Percentiles rank a stretch among this genome's conserved stretches.
Conservation (phyloP, 2,888 invertebrate genomes). For the Microctonus brassicae region DNA sequence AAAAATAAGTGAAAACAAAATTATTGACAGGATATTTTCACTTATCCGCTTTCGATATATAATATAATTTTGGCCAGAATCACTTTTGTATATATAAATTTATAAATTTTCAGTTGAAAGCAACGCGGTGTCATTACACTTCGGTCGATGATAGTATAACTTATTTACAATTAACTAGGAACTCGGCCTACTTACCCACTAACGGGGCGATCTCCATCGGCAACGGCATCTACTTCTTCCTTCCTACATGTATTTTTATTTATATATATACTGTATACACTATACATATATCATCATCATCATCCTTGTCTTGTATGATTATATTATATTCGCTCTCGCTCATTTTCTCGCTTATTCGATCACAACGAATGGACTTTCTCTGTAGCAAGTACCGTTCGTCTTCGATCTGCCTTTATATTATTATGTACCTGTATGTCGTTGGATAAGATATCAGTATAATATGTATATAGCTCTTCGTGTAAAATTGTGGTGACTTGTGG, state of each 20-base stretch:
- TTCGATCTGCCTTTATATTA: slow-evolving; percentile 52
- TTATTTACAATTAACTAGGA: slow-evolving; percentile 62
- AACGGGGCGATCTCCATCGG: slow-evolving; percentile 55
- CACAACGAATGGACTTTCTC: slow-evolving; percentile 61
- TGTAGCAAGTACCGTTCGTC: slow-evolving; percentile 66
- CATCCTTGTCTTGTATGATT: slow-evolving; percentile 14
- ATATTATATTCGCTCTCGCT: slow-evolving; percentile 29
- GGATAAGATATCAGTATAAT: not conserved
- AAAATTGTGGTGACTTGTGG: not conserved
- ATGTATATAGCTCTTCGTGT: not conserved
- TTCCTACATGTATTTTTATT: not conserved
- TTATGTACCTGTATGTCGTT: slow-evolving; percentile 26
- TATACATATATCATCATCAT: slow-evolving; percentile 19
- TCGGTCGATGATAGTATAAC: slow-evolving; percentile 27
- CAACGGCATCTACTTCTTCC: slow-evolving; percentile 34
- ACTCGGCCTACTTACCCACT: slow-evolving; percentile 67
- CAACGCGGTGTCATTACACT: slow-evolving; percentile 1
- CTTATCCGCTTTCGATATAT: not conserved
- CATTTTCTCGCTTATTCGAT: slow-evolving; percentile 39
- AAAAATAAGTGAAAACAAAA: no score
- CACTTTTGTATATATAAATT: not conserved
- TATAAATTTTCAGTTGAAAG: not conserved
- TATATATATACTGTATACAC: not conserved
- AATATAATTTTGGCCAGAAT: not conserved
- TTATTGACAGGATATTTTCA: not conserved